Percentiles rank a stretch among this genome's conserved stretches.
These are phyloP conservation scores for Erpornis zantholeuca DNA, from an alignment of 2,113 vertebrate species.

Conservation along the genomic window DNA sequence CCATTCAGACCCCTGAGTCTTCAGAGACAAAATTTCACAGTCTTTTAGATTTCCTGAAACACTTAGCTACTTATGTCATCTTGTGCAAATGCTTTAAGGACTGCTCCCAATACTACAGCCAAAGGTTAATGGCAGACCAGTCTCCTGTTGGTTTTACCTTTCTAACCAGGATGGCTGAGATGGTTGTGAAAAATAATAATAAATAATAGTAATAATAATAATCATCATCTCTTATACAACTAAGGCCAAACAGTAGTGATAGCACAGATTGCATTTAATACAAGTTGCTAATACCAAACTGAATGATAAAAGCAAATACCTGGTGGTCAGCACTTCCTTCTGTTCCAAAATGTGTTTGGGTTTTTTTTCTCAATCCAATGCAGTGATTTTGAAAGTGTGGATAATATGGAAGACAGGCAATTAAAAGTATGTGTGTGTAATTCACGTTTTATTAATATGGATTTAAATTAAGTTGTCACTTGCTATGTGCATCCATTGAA, in stretches of 20 bases:
- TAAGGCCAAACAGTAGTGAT: not conserved
- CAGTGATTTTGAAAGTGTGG: not conserved
- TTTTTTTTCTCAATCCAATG: not conserved
- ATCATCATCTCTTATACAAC: not conserved
- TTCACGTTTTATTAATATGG: constrained; percentile 1
- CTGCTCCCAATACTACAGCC: not conserved
- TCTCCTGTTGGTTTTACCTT: constrained; percentile 26
- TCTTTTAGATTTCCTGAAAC: constrained; percentile 33
- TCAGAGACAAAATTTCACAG: constrained; percentile 44
- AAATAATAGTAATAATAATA: not conserved
- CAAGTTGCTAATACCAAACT: not conserved
- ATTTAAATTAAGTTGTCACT: constrained; percentile 42
- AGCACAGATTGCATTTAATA: not conserved
- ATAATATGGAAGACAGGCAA: not conserved
- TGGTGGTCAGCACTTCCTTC: not conserved
- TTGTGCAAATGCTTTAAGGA: not conserved
- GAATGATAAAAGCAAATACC: not conserved
- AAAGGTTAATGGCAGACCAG: constrained; percentile 25
- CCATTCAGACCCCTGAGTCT: not conserved
- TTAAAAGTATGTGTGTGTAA: not conserved
- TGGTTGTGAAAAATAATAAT: not conserved
- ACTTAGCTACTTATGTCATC: constrained; percentile 30
- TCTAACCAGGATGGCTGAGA: not conserved
- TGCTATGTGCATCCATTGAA: not conserved
- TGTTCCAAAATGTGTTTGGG: not conserved